Evolutionary conservation across 2,888 invertebrate genomes (phyloP).

Genomic region (Calliopum simillimum): DNA sequence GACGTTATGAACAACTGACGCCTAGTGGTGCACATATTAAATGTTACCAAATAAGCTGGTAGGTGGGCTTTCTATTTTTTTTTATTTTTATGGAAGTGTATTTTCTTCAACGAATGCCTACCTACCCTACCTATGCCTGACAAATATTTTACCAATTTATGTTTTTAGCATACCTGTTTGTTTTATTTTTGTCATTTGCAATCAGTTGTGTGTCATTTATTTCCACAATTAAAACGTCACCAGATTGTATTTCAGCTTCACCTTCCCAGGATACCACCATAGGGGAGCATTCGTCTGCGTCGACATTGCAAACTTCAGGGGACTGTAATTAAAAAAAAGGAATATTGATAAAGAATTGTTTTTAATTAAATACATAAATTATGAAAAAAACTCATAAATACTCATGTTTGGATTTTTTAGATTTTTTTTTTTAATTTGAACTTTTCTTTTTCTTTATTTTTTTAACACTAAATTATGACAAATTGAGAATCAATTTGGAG

Average conservation of each 20-base stretch:
- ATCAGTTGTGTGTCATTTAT: slow-evolving; percentile 74
- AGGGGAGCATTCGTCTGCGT: slow-evolving; percentile 71
- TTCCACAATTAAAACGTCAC: slow-evolving; percentile 78
- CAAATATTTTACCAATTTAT: background rate
- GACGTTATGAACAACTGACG: slow-evolving; percentile 14
- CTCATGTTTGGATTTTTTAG: too few species aligned
- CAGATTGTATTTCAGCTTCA: slow-evolving; percentile 77
- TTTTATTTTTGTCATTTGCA: slow-evolving; percentile 54
- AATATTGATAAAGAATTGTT: too few species aligned
- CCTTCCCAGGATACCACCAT: slow-evolving; percentile 76
- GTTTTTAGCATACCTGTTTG: slow-evolving; percentile 54
- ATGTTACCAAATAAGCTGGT: background rate
- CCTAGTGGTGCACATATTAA: slow-evolving; percentile 27
- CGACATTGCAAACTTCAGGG: slow-evolving; percentile 61
- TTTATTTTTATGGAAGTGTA: background rate
- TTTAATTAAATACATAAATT: too few species aligned
- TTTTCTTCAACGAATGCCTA: background rate
- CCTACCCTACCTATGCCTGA: slow-evolving; percentile 22
- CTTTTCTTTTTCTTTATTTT: too few species aligned
- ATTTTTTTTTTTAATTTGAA: too few species aligned
- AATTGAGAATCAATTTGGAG: too few species aligned
- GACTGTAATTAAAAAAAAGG: slow-evolving; percentile 55
- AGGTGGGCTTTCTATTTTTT: background rate
- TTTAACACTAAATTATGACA: too few species aligned
- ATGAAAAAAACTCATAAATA: background rate